A percentile compares a stretch with the other conserved stretches of the same genome.
Conservation (phyloP, 2,888 invertebrate species). For the Agrochola circellaris region DNA sequence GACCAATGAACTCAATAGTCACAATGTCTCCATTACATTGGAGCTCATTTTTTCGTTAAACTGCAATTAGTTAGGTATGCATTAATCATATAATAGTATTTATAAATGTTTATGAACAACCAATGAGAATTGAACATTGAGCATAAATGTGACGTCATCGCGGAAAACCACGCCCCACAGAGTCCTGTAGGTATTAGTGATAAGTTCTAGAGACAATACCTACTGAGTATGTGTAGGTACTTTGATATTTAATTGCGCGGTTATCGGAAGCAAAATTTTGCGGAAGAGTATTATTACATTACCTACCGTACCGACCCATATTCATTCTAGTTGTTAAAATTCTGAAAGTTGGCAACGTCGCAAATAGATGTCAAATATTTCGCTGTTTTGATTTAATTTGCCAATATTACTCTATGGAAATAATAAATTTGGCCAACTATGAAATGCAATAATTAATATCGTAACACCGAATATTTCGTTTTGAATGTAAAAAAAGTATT, state of each 20-base stretch:
- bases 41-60: conserved; percentile 7
- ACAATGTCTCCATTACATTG: not conserved
- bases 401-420: too few relatives aligned
- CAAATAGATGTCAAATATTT: too few relatives aligned
- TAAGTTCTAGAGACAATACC: conserved; percentile 25
- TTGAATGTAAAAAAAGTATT: too few relatives aligned
- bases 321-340: too few relatives aligned
- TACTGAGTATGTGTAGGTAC: not conserved
- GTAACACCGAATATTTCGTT: too few relatives aligned
- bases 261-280: not conserved
- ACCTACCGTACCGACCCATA: too few relatives aligned
- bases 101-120: conserved; percentile 12
- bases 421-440: too few relatives aligned
- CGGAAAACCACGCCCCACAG: conserved; percentile 44
- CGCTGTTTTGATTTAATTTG: too few relatives aligned
- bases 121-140: conserved; percentile 19
- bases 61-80: conserved; percentile 11
- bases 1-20: conserved; percentile 2
- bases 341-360: too few relatives aligned
- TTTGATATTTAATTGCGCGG: not conserved
- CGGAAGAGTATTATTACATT: not conserved
- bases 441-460: too few relatives aligned
- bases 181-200: conserved; percentile 50
- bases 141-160: conserved; percentile 30
- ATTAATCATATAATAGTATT: conserved; percentile 8